Evolutionary conservation across 2,888 invertebrate genomes (phyloP), one percentile per base, ranked within the genome.

Genomic region (Apamea monoglypha): DNA sequence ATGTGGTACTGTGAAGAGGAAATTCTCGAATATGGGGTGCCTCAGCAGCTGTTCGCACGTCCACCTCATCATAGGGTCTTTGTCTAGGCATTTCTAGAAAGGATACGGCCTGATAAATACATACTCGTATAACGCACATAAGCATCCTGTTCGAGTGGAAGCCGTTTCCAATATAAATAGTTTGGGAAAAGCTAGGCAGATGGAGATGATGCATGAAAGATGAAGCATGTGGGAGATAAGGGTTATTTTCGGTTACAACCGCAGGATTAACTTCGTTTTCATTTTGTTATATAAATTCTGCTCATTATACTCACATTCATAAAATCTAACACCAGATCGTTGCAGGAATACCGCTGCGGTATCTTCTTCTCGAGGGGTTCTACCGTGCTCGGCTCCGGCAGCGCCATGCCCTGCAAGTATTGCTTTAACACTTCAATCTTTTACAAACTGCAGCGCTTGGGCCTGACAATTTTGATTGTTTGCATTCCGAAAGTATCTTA

Each of bases 1-100:
- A 50, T 98, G 98, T 14, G 98, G 98, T 82, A 98, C 97, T 92
- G 98, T 98, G 95, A 98, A 98, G 86, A 98, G 97, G 92, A 98
- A 99, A 94, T 98, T 98, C 91, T 98, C 98, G 96, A 99, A 99
- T 95, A 99, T 99, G 14, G 98, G 97, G 94, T 99, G 99, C 85
- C 98, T 97, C 76, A 99, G 96, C 68, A 99, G 97, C 94, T 99
- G 98, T 88, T 99, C 98, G 95, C 99, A 99, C 3, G 98, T 98
- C 98, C 98, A 98, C 91, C 99, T 97, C 93, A 98, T 98, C 84
- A 98, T 97, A 0, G 99, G 99, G 95, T 99, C 99, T 95, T 99
- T 99, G 95, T 99, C 99, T 88, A 99, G 97, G 95, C 99, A 99
- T 98, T 98, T 99, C 98, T 99, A 97, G 12, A 97, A 80, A n/a